Evolutionary conservation across 2,888 invertebrate species (phyloP).

Genomic region (Shargacucullia verbasci): DNA sequence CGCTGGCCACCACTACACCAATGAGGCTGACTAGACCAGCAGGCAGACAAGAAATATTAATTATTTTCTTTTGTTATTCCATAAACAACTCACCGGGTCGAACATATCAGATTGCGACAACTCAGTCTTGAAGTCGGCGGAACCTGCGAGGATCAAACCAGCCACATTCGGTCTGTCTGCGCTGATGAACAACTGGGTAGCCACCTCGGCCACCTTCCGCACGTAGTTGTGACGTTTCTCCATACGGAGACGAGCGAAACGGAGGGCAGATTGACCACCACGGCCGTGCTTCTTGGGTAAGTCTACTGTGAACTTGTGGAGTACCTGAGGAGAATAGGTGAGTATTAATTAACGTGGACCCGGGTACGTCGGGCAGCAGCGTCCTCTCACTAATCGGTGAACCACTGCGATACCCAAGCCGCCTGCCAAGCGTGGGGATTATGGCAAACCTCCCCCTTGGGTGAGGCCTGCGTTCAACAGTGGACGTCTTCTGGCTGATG

Average conservation of each 20-base stretch:
- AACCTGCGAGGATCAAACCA: slow-evolving; percentile 99
- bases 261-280: slow-evolving; percentile 99
- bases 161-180: slow-evolving; percentile 99
- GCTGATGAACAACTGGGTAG: slow-evolving; percentile 98
- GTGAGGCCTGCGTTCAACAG: no score
- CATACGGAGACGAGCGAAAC: slow-evolving; percentile 99
- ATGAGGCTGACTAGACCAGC: no score
- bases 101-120: slow-evolving; percentile 99
- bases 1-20: no score
- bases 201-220: slow-evolving; percentile 95
- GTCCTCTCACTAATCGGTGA: no score
- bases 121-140: slow-evolving; percentile 99
- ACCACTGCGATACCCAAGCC: no score
- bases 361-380: no score
- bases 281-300: slow-evolving; percentile 99
- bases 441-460: no score
- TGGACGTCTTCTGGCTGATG: no score
- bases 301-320: slow-evolving; percentile 99
- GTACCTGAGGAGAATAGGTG: slow-evolving; percentile 87
- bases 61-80: no score
- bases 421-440: no score
- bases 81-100: slow-evolving; percentile 94
- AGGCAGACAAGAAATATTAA: no score
- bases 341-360: background rate
- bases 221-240: slow-evolving; percentile 99